These are phyloP conservation scores for Lochmaea capreae DNA, from an alignment of 2,888 invertebrate genomes.

Conservation along the genomic window DNA sequence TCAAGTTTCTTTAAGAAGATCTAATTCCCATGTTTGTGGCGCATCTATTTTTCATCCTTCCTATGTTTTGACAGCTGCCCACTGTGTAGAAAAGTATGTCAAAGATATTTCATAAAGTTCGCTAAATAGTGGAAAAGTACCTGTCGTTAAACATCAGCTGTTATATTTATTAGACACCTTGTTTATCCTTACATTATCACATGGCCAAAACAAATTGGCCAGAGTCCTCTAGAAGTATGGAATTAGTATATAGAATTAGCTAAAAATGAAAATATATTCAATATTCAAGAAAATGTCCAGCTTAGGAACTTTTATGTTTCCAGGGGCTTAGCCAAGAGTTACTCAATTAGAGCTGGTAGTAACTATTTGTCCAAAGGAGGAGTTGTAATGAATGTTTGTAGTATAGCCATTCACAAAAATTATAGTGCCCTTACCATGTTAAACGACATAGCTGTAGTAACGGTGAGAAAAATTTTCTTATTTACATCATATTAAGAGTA, in stretches of 20 bases:
- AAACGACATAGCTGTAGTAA: constrained; percentile 46
- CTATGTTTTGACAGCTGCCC: constrained; percentile 49
- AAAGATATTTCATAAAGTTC: not conserved
- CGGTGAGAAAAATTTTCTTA: constrained; percentile 25
- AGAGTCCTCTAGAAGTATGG: no score
- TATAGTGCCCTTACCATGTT: constrained; percentile 35
- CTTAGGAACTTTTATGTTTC: constrained; percentile 34
- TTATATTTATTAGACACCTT: no score
- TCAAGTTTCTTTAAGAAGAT: constrained; percentile 44
- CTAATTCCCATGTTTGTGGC: constrained; percentile 41
- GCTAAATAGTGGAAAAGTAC: no score
- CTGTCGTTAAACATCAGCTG: no score
- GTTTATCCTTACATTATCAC: no score
- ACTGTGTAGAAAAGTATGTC: constrained; percentile 46
- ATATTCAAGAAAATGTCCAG: no score
- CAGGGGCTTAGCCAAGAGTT: constrained; percentile 28
- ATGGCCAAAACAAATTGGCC: no score
- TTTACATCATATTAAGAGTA: no score
- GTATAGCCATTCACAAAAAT: constrained; percentile 26
- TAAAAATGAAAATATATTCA: no score
- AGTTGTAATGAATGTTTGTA: constrained; percentile 28
- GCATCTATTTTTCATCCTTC: constrained; percentile 49
- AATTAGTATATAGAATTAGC: no score
- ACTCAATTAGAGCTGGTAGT: constrained; percentile 41
- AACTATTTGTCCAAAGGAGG: constrained; percentile 28